Evolutionary conservation across 2,113 vertebrate genomes (phyloP).

Genomic region (Rhabdomys dilectus): DNA sequence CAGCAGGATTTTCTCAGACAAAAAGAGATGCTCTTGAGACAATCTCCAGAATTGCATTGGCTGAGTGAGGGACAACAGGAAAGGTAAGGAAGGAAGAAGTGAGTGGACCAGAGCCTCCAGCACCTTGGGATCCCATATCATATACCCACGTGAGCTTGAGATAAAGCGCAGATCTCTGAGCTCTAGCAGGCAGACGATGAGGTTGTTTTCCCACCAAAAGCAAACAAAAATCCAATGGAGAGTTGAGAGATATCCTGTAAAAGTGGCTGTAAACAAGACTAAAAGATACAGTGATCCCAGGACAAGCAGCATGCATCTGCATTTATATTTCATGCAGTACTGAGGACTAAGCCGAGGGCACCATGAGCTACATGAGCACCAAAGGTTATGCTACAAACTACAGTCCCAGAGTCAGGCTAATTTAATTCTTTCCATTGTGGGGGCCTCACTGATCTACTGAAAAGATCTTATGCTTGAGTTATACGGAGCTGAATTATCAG

Average conservation of each 20-base stretch:
- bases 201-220: neutral
- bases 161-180: neutral
- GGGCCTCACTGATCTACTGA: neutral
- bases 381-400: neutral
- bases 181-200: neutral
- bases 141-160: neutral
- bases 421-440: neutral
- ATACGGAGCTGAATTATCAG: neutral
- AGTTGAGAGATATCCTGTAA: neutral
- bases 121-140: neutral
- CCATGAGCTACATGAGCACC: neutral
- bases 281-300: neutral
- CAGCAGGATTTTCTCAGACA: slow-evolving; percentile 23
- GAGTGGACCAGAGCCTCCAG: neutral
- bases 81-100: neutral
- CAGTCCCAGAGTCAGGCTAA: neutral
- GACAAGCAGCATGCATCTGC: neutral
- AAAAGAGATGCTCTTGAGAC: slow-evolving; percentile 26
- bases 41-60: neutral
- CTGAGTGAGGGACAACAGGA: neutral
- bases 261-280: neutral
- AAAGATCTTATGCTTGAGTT: neutral
- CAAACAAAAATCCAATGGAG: neutral
- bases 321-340: neutral
- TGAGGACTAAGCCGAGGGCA: neutral